Evolutionary conservation across 1,140 invertebrate species (phyloP).

Genomic region (Zaprionus taronus): DNA sequence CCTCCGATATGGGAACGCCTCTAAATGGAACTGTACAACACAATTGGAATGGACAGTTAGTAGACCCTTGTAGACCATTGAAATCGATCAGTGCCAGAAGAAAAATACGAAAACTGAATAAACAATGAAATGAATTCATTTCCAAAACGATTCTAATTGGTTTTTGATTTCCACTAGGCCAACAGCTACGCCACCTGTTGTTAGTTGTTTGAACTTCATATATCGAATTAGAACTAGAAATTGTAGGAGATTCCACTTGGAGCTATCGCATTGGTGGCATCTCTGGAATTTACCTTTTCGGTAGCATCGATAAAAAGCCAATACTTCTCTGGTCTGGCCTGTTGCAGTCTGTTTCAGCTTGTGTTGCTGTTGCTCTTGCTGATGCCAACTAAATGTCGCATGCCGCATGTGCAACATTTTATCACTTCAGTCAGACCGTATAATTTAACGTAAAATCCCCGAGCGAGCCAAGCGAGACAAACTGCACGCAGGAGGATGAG

Average conservation of each 20-base stretch:
- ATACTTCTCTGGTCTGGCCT: constrained; percentile 17
- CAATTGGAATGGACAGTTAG: constrained; percentile 38
- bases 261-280: constrained; percentile 25
- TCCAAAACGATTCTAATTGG: constrained; percentile 1
- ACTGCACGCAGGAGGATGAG: not conserved
- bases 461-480: constrained; percentile 54
- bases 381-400: constrained; percentile 56
- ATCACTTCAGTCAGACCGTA: constrained; percentile 81
- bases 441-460: constrained; percentile 79
- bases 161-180: no score
- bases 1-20: constrained; percentile 43
- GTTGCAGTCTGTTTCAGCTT: not conserved
- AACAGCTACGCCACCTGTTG: constrained; percentile 20
- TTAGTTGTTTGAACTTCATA: not conserved
- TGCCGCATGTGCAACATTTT: constrained; percentile 71
- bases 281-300: constrained; percentile 14
- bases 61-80: not conserved
- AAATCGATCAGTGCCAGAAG: constrained; percentile 14
- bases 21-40: constrained; percentile 51
- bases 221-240: not conserved
- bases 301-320: constrained; percentile 24
- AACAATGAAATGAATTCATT: not conserved
- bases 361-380: constrained; percentile 39
- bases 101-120: not conserved
- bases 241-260: not conserved